Evolutionary conservation across 2,113 vertebrate genomes (phyloP), one percentile per base, ranked within the genome.

Genomic region (Varanus salvator): DNA sequence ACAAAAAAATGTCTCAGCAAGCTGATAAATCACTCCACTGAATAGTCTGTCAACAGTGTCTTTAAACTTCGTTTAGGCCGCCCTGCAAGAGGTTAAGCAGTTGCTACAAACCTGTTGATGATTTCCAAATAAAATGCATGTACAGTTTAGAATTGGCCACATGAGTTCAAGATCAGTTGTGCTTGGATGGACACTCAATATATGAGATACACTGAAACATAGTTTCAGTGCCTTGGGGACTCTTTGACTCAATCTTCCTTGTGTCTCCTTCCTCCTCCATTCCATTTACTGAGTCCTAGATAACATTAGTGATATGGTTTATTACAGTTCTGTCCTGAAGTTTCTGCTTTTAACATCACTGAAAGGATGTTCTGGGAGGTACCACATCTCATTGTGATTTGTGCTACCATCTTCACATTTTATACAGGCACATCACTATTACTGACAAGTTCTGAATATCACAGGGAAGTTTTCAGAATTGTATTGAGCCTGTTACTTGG

Each of bases 251-350:
- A 64, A 68, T 76, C 64, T 64, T 95, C 86, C 64, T 29, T 14
- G 81, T 91, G 93, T 92, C 80, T 92, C 64, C 85, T 90, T 72
- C 85, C 90, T 88, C 90, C 90, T 90, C 95, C 95, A 95, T 85
- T 96, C 93, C 92, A 91, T 94, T 94, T 95, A 90, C 77, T 92
- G 83, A 92, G 6, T 19, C 90, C 93, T 92, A 81, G 91, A 95
- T 95, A 95, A 90, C 23, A 60, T 64, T 71, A 54, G 4, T 77
- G 81, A 74, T 89, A 78, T 89, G 4, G 44, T 83, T 90, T 83
- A 34, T 60, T 60, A 23, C 17, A 69, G 29, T 91, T 77, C 69
- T 75, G 87, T 92, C 81, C 48, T 87, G 71, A 54, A 92, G 88
- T 81, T 85, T 27, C 48, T 92, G 29, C 92, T 94, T 92, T 90